Percentiles rank a stretch among this genome's conserved stretches.
phyloP scores from a whole-genome alignment of 2,888 invertebrate genomes.

The Drosophila macrospina region DNA sequence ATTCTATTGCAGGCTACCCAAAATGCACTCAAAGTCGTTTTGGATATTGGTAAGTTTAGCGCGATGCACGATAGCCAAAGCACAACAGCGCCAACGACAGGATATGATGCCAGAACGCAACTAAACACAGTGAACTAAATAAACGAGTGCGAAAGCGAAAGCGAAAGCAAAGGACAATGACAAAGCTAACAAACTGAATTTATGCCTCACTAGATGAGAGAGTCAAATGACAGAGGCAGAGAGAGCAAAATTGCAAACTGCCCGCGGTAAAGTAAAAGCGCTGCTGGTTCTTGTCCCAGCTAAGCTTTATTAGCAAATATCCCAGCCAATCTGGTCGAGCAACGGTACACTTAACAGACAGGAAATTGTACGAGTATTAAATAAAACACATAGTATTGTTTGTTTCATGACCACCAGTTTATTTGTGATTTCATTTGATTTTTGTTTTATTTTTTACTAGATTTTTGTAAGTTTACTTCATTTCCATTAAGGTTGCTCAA shows the following conservation, averaged over 20 bases:
- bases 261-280: slow-evolving; percentile 24
- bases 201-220: slow-evolving; percentile 34
- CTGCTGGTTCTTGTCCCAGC: slow-evolving; percentile 35
- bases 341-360: neutral
- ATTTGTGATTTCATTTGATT: slow-evolving; percentile 58
- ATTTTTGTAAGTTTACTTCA: slow-evolving; percentile 68
- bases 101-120: slow-evolving; percentile 74
- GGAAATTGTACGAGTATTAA: neutral
- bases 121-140: slow-evolving; percentile 81
- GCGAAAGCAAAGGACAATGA: slow-evolving; percentile 66
- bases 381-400: slow-evolving; percentile 7
- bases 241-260: slow-evolving; percentile 19
- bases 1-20: slow-evolving; percentile 36
- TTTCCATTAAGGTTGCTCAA: slow-evolving; percentile 75
- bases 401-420: slow-evolving; percentile 72
- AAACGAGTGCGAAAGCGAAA: slow-evolving; percentile 80
- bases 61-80: slow-evolving; percentile 35
- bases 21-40: slow-evolving; percentile 62
- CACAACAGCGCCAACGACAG: slow-evolving; percentile 64
- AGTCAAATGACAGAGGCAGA: slow-evolving; percentile 16
- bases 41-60: slow-evolving; percentile 50
- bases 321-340: slow-evolving; percentile 1
- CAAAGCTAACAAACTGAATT: slow-evolving; percentile 48
- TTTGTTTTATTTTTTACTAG: slow-evolving; percentile 44
- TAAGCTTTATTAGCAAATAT: slow-evolving; percentile 29